These are phyloP conservation scores for Zapus hudsonius DNA, from an alignment of 2,113 vertebrate species.

Conservation along the genomic window DNA sequence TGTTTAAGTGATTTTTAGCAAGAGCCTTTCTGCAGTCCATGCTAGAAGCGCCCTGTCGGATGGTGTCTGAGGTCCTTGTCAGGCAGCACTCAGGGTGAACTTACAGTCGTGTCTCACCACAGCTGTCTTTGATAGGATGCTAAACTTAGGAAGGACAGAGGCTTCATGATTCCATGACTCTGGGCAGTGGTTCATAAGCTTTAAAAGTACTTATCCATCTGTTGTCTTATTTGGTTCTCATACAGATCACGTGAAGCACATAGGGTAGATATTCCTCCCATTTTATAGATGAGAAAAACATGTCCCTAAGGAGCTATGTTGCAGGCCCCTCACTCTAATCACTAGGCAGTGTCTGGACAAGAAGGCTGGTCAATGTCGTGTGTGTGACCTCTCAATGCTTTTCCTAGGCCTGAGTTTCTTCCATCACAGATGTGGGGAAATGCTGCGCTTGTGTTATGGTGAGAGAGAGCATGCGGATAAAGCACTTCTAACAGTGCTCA, in stretches of 20 bases:
- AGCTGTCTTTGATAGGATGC: background rate
- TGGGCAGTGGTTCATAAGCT: background rate
- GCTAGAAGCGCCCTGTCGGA: background rate
- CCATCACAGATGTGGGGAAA: background rate
- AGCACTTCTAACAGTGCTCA: background rate
- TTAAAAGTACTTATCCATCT: background rate
- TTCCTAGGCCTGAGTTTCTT: background rate
- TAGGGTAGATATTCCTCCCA: background rate
- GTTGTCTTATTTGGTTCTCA: background rate
- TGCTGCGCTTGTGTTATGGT: background rate
- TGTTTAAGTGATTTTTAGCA: slow-evolving; percentile 47
- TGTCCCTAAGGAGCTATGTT: background rate
- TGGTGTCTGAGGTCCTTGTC: background rate
- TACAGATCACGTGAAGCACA: background rate
- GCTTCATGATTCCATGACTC: background rate
- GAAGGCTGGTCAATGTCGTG: background rate
- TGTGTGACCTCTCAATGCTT: background rate
- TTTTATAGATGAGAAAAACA: slow-evolving; percentile 14
- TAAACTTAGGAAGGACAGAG: background rate
- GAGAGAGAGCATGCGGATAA: background rate
- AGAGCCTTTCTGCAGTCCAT: background rate
- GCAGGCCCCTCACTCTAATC: background rate
- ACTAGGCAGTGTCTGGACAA: background rate
- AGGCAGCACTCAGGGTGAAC: background rate
- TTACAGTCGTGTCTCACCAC: background rate